Evolutionary conservation across 2,888 invertebrate genomes (phyloP).

Genomic region (Opisthograptis luteolata): DNA sequence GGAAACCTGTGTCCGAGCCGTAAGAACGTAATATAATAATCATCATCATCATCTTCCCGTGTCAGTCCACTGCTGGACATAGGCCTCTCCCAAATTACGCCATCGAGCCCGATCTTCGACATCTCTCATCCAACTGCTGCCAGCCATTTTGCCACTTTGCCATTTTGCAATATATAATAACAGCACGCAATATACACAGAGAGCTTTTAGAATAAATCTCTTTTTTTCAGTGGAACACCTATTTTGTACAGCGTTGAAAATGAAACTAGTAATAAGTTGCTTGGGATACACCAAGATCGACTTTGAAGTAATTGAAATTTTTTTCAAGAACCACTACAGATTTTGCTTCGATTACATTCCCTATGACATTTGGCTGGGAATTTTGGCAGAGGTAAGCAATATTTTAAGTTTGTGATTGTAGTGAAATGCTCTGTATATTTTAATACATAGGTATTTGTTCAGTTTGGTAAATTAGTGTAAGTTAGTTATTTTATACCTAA

Average conservation of each 20-base stretch:
- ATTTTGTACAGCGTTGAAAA: not conserved
- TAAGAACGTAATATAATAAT: too few relatives aligned
- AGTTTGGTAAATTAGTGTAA: too few relatives aligned
- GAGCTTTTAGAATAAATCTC: not conserved
- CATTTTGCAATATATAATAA: too few relatives aligned
- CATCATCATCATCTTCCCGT: too few relatives aligned
- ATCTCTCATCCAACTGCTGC: too few relatives aligned
- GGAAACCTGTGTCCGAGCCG: too few relatives aligned
- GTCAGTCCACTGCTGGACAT: too few relatives aligned
- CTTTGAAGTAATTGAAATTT: conserved; percentile 16
- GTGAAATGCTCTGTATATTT: too few relatives aligned
- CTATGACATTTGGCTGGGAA: conserved; percentile 28
- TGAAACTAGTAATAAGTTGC: not conserved
- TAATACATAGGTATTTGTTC: not conserved
- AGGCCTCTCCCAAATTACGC: too few relatives aligned
- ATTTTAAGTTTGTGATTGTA: too few relatives aligned
- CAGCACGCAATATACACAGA: not conserved
- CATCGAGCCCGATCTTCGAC: too few relatives aligned
- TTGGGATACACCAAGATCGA: not conserved
- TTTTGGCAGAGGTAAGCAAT: conserved; percentile 39
- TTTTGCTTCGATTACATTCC: conserved; percentile 40
- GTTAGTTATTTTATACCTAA: too few relatives aligned
- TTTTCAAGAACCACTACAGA: conserved; percentile 32
- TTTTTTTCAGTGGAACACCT: conserved; percentile 14
- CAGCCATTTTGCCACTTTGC: not conserved